Percentiles rank a stretch among this genome's conserved stretches.
Evolutionary conservation across 2,797 vertebrate genomes (phyloP).

Genomic region (Phrynocephalus guinanensis): DNA sequence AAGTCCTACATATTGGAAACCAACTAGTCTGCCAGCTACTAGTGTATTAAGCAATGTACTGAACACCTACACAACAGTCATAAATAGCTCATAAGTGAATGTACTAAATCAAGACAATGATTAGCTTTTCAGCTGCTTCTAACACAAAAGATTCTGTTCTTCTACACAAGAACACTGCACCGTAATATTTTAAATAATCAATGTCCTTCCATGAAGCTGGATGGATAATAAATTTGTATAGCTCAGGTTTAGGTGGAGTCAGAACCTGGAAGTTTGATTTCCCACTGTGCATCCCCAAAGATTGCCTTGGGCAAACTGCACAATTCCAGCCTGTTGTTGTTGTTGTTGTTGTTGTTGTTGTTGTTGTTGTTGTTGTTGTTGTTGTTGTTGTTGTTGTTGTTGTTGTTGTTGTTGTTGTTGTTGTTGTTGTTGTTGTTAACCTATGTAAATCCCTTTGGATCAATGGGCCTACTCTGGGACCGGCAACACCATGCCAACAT

Average conservation of each 20-base stretch:
- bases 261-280: no score
- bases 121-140: background rate
- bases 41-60: background rate
- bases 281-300: no score
- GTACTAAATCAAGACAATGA: background rate
- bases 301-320: no score
- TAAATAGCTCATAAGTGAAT: background rate
- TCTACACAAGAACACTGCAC: background rate
- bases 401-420: background rate
- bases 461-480: no score
- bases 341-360: background rate
- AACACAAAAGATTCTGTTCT: background rate
- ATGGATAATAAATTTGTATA: background rate
- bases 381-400: background rate
- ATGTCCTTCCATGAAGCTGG: background rate
- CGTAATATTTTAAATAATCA: background rate
- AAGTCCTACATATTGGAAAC: background rate
- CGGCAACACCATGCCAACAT: no score
- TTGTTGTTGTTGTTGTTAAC: background rate
- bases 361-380: background rate
- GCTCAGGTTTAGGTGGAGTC: background rate
- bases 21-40: background rate
- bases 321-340: no score
- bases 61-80: background rate
- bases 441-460: no score